Percentiles rank a stretch among this genome's conserved stretches.
These are phyloP conservation scores for Gobiocypris rarus DNA, from an alignment of 2,113 vertebrate genomes.

Conservation along the genomic window DNA sequence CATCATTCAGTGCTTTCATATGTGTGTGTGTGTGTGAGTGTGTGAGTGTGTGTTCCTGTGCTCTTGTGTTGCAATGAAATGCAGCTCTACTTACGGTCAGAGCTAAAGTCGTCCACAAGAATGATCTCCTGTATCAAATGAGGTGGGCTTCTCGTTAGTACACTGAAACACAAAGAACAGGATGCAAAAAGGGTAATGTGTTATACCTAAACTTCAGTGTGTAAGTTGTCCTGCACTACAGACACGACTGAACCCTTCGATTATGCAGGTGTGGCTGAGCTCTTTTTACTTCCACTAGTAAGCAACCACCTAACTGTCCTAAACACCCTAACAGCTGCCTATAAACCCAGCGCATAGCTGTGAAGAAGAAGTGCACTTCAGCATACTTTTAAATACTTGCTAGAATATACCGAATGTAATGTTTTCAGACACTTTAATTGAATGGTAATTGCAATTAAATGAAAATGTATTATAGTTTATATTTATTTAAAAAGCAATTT, in stretches of 20 bases:
- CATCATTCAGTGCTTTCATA: neutral
- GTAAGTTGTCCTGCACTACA: neutral
- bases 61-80: neutral
- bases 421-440: neutral
- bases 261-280: neutral
- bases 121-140: constrained; percentile 94
- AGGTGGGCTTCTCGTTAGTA: constrained; percentile 88
- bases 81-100: constrained; percentile 85
- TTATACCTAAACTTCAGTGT: neutral
- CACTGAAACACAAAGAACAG: constrained; percentile 72
- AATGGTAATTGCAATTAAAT: neutral
- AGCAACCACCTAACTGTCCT: no score
- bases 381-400: neutral
- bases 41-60: neutral
- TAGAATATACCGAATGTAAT: neutral
- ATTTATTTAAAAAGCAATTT: neutral
- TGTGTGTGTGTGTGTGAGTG: neutral
- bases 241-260: neutral
- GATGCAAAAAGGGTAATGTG: neutral
- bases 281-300: no score
- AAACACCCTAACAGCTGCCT: no score
- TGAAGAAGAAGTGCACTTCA: no score
- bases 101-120: constrained; percentile 97
- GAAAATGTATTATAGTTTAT: neutral
- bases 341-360: no score